Evolutionary conservation across 2,113 vertebrate species (phyloP).

Genomic region (Pogonocichla stellata): DNA sequence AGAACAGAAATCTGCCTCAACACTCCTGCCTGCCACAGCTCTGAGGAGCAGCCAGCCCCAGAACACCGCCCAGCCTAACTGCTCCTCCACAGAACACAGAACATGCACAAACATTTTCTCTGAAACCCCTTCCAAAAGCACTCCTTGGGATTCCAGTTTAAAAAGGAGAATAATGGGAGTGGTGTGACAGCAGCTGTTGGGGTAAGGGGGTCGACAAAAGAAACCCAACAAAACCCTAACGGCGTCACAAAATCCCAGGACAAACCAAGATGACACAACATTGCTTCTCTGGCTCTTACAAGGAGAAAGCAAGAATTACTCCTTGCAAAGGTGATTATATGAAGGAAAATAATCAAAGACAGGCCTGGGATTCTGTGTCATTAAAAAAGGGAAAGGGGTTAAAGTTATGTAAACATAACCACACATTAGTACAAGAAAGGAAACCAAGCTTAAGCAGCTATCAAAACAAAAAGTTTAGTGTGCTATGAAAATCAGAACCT

Average conservation of each 20-base stretch:
- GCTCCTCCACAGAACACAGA: neutral
- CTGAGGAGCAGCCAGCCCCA: neutral
- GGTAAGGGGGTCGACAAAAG: rapidly evolving
- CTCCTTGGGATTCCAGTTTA: neutral
- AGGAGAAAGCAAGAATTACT: neutral
- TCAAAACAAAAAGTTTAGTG: neutral
- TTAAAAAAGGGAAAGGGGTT: neutral
- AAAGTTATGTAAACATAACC: neutral
- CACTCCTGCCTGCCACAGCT: neutral
- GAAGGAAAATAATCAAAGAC: neutral
- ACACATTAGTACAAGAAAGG: neutral
- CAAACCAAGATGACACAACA: neutral
- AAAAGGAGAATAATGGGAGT: neutral
- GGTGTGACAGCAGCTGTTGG: neutral
- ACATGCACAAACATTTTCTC: rapidly evolving
- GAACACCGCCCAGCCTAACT: neutral
- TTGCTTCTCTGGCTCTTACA: neutral
- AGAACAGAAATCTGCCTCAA: conserved; percentile 3
- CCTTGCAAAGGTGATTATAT: neutral
- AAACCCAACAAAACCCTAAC: neutral
- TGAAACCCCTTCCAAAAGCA: neutral
- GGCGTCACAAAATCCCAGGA: neutral
- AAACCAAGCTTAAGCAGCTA: neutral
- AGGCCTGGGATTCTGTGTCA: neutral
- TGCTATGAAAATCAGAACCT: neutral